phyloP scores from a whole-genome alignment of 2,113 vertebrate species.

The Casuarius casuarius region DNA sequence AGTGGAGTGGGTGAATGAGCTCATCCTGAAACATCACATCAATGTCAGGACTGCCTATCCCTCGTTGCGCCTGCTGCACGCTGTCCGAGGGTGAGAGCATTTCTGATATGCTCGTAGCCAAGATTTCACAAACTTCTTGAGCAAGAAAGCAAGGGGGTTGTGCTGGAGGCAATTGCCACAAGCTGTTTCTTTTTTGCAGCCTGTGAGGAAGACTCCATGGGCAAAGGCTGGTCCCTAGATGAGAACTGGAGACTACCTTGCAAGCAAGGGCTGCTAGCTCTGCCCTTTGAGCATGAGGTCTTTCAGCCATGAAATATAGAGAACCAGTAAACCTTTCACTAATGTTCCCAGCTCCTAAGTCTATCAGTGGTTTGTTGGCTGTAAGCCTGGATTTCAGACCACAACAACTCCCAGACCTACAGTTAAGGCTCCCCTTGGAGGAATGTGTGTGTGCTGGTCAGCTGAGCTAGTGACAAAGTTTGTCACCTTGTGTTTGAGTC shows the following conservation, averaged over 20 bases:
- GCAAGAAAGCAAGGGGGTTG: rapidly evolving
- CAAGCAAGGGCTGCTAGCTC: not conserved
- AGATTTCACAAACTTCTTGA: not conserved
- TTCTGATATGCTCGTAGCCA: not conserved
- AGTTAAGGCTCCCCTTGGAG: not conserved
- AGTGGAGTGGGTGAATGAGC: slow-evolving; percentile 91
- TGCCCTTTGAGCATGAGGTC: not conserved
- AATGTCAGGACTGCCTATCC: slow-evolving; percentile 93
- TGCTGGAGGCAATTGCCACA: rapidly evolving
- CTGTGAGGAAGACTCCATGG: rapidly evolving
- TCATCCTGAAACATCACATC: slow-evolving; percentile 89
- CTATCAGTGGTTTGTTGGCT: not conserved
- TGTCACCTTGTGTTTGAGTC: not conserved
- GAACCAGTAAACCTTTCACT: not conserved
- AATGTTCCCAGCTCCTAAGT: not conserved
- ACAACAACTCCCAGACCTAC: not conserved
- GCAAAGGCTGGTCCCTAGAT: not conserved
- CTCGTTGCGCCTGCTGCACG: slow-evolving; percentile 93
- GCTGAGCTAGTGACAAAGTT: not conserved
- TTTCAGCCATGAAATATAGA: not conserved
- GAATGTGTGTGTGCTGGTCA: not conserved
- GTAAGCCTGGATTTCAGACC: not conserved
- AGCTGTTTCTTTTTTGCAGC: not conserved
- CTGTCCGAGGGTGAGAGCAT: slow-evolving; percentile 90
- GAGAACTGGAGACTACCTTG: not conserved